A percentile compares a stretch with the other conserved stretches of the same genome.
These are phyloP conservation scores for Pseudotriccus pelzelni DNA, from an alignment of 2,797 vertebrate genomes.

Conservation along the genomic window DNA sequence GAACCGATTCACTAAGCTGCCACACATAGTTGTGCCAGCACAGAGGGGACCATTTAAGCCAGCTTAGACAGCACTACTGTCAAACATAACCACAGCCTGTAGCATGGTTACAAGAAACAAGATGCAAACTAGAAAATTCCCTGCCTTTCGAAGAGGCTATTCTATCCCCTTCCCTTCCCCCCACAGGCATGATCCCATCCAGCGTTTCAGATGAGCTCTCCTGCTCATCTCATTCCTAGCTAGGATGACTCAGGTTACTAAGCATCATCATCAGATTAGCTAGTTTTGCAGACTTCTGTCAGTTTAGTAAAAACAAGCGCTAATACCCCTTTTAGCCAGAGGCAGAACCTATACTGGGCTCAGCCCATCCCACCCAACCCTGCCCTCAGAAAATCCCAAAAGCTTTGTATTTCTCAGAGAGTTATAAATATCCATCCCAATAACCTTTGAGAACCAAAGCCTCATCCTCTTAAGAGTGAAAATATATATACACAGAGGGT, in stretches of 20 bases:
- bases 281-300: background rate
- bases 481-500: background rate
- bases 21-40: background rate
- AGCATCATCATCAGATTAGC: background rate
- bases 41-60: slow-evolving; percentile 37
- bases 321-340: background rate
- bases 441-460: background rate
- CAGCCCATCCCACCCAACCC: background rate
- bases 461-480: background rate
- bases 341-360: background rate
- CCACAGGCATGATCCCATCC: rapidly evolving
- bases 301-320: background rate
- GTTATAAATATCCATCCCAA: background rate
- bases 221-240: background rate
- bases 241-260: background rate
- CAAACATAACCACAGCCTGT: background rate
- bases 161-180: background rate
- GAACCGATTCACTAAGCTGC: slow-evolving; percentile 19
- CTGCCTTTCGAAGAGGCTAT: background rate
- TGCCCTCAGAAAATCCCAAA: background rate
- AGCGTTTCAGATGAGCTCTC: background rate
- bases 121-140: background rate
- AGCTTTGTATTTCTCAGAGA: background rate
- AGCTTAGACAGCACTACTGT: background rate
- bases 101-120: background rate